phyloP scores from a whole-genome alignment of 2,797 vertebrate genomes.

The Perodicticus potto region DNA sequence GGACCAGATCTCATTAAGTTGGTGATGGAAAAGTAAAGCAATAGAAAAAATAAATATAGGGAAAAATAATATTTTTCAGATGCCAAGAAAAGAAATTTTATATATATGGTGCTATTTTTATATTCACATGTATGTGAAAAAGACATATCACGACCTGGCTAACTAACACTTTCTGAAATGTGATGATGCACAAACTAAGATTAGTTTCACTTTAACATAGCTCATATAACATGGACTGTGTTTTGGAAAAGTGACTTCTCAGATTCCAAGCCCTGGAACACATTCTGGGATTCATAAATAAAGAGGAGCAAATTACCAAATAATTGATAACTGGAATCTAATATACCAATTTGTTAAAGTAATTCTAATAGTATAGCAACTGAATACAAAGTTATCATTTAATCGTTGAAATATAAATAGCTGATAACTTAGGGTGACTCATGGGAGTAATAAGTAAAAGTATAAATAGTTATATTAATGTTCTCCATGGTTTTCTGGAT shows the following conservation, averaged over 20 bases:
- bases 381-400: conserved; percentile 26
- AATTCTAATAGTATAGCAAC: conserved; percentile 30
- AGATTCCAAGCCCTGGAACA: not conserved
- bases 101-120: not conserved
- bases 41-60: conserved; percentile 4
- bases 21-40: not conserved
- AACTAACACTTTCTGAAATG: conserved; percentile 43
- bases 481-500: not conserved
- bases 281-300: conserved; percentile 21
- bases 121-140: conserved; percentile 12
- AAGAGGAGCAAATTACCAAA: conserved; percentile 7
- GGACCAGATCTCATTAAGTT: not conserved
- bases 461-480: not conserved
- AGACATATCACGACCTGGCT: conserved; percentile 27
- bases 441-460: not conserved
- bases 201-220: conserved; percentile 34
- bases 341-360: not conserved
- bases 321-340: not conserved
- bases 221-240: not conserved
- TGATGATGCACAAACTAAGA: conserved; percentile 39
- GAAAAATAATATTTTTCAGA: conserved; percentile 32
- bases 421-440: conserved; percentile 2
- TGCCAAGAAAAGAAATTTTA: not conserved
- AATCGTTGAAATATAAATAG: conserved; percentile 19
- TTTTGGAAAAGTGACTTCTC: conserved; percentile 40